Evolutionary conservation across 2,888 invertebrate genomes (phyloP).

Genomic region (Nipponacmea schrenckii): DNA sequence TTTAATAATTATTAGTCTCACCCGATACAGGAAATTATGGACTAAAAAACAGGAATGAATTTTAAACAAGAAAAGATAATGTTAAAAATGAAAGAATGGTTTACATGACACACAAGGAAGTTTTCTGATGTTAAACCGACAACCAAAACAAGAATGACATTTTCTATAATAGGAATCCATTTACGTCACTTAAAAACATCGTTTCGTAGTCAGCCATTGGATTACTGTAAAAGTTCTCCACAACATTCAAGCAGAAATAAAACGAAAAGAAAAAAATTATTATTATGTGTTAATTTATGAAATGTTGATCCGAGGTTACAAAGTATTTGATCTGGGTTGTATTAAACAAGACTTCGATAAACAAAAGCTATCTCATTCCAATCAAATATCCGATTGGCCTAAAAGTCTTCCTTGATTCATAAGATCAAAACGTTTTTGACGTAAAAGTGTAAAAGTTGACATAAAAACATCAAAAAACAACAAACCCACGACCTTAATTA

Average conservation of each 20-base stretch:
- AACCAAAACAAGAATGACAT: constrained; percentile 4
- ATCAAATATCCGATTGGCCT: no score
- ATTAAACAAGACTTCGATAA: no score
- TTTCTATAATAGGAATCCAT: constrained; percentile 6
- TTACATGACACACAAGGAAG: neutral
- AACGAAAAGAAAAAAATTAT: neutral
- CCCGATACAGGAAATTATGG: neutral
- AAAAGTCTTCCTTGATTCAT: neutral
- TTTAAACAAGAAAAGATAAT: neutral
- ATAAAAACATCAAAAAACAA: neutral
- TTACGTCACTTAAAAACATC: constrained; percentile 1
- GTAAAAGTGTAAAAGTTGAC: neutral
- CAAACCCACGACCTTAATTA: neutral
- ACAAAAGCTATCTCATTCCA: no score
- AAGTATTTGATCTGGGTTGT: neutral
- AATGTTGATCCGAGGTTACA: neutral
- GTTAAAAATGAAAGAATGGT: neutral
- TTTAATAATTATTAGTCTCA: neutral
- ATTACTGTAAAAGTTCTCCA: neutral
- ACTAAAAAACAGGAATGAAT: neutral
- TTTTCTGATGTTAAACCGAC: constrained; percentile 1
- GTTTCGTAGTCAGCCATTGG: neutral
- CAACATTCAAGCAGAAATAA: neutral
- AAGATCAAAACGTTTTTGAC: neutral
- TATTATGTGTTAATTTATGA: neutral